Evolutionary conservation across 2,888 invertebrate species (phyloP), one percentile per base, ranked within the genome.

Genomic region (Drosophila affinis): DNA sequence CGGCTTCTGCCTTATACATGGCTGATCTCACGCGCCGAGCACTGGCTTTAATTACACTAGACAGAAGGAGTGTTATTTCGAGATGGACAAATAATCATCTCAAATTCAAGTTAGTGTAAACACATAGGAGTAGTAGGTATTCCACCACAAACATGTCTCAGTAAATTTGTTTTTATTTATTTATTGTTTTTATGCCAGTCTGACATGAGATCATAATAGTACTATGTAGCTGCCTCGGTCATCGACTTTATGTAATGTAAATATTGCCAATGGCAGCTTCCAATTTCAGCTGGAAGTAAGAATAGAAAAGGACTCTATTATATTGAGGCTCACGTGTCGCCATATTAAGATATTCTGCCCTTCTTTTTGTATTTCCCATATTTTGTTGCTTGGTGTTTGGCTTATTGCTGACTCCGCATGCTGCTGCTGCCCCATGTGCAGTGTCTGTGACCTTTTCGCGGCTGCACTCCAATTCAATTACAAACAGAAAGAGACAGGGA

Each of bases 401-500:
- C 12, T 61, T 60, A 61, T 55, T 59, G 72, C 74, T 71, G 62
- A 67, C 58, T 65, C 34, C 47, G 59, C 62, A 52, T 47, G 48
- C 39, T n/a, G 39, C 39, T n/a, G 39, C 39, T n/a, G 39, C 14
- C 39, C 55, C 54, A 48, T 70, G 69, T 73, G 79, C 83, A 81
- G 56, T 72, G 82, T 74, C 71, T 84, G 75, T 84, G 87, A 84
- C 84, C 84, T 83, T 71, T 79, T 77, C 63, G 63, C 69, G 72
- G 72, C 77, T 72, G 73, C 72, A 75, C 71, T 74, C 79, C 76
- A 87, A 79, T 84, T 84, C 81, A 79, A 86, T 84, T 84, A 77
- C 65, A 73, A 62, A 27, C 29, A 32, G 52, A 34, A 9, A 48
- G 21, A 29, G 24, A 47, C 21, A 53, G 49, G 46, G 47, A 58